Conservation (phyloP, 2,797 vertebrate species). For the Trachurus trachurus region DNA sequence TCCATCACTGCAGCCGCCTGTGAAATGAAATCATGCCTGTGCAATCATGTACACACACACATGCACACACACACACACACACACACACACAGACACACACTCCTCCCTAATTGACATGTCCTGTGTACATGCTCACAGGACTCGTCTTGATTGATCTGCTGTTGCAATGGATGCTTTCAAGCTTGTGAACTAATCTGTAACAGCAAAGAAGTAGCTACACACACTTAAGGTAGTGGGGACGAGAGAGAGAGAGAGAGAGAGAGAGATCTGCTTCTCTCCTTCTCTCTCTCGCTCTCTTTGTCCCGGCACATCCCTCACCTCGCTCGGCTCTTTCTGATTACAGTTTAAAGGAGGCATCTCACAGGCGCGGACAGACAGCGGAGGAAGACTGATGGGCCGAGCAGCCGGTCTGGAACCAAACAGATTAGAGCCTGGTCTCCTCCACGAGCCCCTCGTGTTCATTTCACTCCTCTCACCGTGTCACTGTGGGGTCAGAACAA, state of each 20-base stretch:
- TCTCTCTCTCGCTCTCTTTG: conserved; percentile 21
- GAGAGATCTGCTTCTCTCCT: background rate
- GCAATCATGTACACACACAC: conserved; percentile 8
- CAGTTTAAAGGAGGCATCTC: conserved; percentile 67
- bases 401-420: conserved; percentile 53
- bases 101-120: conserved; percentile 65
- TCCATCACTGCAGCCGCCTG: background rate
- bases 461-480: conserved; percentile 49
- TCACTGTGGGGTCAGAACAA: conserved; percentile 54
- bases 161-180: conserved; percentile 69
- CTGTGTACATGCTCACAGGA: conserved; percentile 38
- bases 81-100: conserved; percentile 24
- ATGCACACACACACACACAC: conserved; percentile 26
- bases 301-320: conserved; percentile 60
- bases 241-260: conserved; percentile 28
- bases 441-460: conserved; percentile 46
- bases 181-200: conserved; percentile 72
- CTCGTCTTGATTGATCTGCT: conserved; percentile 69
- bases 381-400: conserved; percentile 58
- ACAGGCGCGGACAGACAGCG: conserved; percentile 61
- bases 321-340: conserved; percentile 61
- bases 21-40: conserved; percentile 31
- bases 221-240: conserved; percentile 43
- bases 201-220: conserved; percentile 42
- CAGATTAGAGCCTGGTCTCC: conserved; percentile 64